Conservation (phyloP, 2,113 vertebrate genomes). For the Misgurnus mizolepis region DNA sequence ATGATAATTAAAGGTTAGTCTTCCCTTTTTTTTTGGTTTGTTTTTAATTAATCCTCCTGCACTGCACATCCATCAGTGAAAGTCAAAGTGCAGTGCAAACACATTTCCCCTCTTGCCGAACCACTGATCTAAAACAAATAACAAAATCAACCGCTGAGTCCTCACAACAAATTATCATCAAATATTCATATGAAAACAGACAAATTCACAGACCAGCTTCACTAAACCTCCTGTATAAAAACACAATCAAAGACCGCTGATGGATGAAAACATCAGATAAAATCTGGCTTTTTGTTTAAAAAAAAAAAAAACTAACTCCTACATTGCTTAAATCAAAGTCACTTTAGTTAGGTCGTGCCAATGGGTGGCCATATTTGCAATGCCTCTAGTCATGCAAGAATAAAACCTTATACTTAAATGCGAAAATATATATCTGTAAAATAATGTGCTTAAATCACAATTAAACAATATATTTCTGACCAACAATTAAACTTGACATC, state of each 20-base stretch:
- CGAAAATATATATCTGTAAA: too few species aligned
- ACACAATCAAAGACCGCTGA: conserved; percentile 27
- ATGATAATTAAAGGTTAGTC: conserved; percentile 26
- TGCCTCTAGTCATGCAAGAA: too few species aligned
- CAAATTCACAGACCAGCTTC: conserved; percentile 16
- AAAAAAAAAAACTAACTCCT: too few species aligned
- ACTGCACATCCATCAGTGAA: conserved; percentile 20
- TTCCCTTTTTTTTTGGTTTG: conserved; percentile 41
- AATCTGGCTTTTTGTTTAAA: not conserved
- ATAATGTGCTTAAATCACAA: too few species aligned
- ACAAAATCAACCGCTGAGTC: conserved; percentile 53
- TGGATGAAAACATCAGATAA: conserved; percentile 6
- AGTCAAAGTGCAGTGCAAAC: conserved; percentile 41
- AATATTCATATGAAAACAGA: conserved; percentile 39
- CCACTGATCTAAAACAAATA: conserved; percentile 57
- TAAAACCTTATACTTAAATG: too few species aligned
- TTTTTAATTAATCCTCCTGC: conserved; percentile 51
- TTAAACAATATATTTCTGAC: too few species aligned
- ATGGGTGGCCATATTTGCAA: too few species aligned
- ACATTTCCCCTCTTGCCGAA: conserved; percentile 37
- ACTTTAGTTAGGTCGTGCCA: too few species aligned
- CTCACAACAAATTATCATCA: conserved; percentile 27
- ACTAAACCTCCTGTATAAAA: conserved; percentile 29
- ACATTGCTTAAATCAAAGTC: too few species aligned
- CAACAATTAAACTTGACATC: too few species aligned